Percentiles rank a stretch among this genome's conserved stretches.
Evolutionary conservation across 2,113 vertebrate genomes (phyloP).

Genomic region (Cranoglanis bouderius): DNA sequence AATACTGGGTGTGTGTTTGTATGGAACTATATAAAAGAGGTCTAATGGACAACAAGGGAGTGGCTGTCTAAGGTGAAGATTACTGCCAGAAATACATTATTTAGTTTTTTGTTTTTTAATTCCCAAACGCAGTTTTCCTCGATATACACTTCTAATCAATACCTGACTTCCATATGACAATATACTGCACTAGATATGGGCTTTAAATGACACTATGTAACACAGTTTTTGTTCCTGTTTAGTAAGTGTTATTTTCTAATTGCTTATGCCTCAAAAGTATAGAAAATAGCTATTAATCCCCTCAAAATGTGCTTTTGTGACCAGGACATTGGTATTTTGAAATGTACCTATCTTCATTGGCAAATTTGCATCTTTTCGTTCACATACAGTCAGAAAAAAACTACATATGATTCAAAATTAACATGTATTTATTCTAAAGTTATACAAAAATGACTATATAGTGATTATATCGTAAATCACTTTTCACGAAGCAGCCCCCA

Average conservation of each 20-base stretch:
- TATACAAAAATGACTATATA: too few relatives aligned
- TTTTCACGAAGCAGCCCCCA: too few relatives aligned
- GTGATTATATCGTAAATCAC: too few relatives aligned
- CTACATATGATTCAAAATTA: not conserved
- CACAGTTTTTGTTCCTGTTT: too few relatives aligned
- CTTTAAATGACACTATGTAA: too few relatives aligned
- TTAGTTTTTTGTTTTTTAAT: not conserved
- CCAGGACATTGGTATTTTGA: too few relatives aligned
- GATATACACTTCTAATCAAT: not conserved
- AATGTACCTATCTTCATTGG: too few relatives aligned
- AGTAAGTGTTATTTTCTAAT: too few relatives aligned
- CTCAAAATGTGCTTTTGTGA: too few relatives aligned
- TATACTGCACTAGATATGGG: not conserved
- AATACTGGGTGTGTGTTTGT: not conserved
- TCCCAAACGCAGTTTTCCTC: not conserved
- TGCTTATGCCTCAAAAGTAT: too few relatives aligned
- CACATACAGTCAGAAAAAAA: not conserved
- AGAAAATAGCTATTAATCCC: too few relatives aligned
- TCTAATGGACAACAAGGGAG: not conserved
- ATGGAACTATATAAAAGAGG: not conserved
- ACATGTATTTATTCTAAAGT: too few relatives aligned
- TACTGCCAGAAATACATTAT: not conserved
- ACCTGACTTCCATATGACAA: not conserved
- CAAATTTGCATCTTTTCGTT: not conserved
- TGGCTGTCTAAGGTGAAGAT: constrained; percentile 2